Evolutionary conservation across 2,113 vertebrate species (phyloP).

Genomic region (Hypocryptadius cinnamomeus): DNA sequence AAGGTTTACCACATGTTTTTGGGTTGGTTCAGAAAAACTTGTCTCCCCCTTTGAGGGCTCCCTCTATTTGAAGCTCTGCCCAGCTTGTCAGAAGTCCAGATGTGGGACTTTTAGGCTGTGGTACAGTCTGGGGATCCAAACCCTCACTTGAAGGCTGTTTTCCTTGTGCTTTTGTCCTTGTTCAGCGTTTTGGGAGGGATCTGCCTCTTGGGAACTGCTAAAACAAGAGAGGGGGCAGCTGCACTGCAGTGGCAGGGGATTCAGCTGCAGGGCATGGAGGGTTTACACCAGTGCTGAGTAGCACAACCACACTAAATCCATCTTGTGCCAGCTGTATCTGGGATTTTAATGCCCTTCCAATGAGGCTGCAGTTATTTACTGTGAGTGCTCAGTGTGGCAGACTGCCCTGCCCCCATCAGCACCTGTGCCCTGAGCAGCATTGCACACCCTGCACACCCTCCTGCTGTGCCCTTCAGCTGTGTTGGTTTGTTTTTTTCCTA

Average conservation of each 20-base stretch:
- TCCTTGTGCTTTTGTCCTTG: background rate
- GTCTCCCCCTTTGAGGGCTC: background rate
- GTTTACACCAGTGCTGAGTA: background rate
- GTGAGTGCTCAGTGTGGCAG: accelerated
- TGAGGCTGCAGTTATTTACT: background rate
- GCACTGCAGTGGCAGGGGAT: background rate
- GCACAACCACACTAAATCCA: background rate
- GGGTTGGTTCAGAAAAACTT: background rate
- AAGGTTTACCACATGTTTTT: background rate
- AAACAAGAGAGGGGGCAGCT: background rate
- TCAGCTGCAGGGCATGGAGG: accelerated
- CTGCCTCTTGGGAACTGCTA: background rate
- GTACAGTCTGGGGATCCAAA: background rate
- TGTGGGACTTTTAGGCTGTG: background rate
- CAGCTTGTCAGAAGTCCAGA: background rate
- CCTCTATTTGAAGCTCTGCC: background rate
- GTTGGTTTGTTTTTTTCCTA: background rate
- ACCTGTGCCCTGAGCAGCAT: background rate
- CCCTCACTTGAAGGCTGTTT: background rate
- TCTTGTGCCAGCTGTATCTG: background rate
- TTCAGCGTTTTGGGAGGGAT: background rate
- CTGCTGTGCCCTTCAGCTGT: background rate
- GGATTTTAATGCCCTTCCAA: background rate
- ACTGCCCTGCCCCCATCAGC: background rate
- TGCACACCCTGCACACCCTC: background rate